Evolutionary conservation across 1,140 invertebrate species (phyloP).

Genomic region (Microplitis mediator): DNA sequence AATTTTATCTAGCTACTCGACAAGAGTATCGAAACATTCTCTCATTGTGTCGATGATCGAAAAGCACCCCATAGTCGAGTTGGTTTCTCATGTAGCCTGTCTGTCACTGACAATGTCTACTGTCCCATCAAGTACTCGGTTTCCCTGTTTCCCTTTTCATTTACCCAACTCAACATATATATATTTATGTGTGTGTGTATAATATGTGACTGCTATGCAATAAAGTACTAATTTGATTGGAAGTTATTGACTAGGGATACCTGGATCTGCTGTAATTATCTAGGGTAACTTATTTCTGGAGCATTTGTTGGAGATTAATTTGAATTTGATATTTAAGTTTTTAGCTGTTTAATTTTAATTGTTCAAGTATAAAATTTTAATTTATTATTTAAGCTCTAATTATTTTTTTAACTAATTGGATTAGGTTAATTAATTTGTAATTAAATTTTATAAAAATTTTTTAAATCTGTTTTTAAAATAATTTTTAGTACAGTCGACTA

Average conservation of each 20-base stretch:
- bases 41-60: conserved; percentile 14
- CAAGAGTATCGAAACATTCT: conserved; percentile 5
- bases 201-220: background rate
- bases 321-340: too few relatives aligned
- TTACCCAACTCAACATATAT: background rate
- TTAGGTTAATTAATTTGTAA: too few relatives aligned
- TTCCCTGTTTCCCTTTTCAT: conserved; percentile 6
- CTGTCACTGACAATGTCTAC: background rate
- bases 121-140: background rate
- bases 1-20: background rate
- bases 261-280: conserved; percentile 6
- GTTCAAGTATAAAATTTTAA: too few relatives aligned
- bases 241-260: conserved; percentile 20
- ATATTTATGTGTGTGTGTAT: too few relatives aligned
- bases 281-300: background rate
- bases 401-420: too few relatives aligned
- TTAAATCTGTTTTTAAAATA: too few relatives aligned
- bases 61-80: conserved; percentile 12
- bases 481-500: too few relatives aligned
- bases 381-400: too few relatives aligned
- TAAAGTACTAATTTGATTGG: conserved; percentile 31
- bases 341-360: too few relatives aligned
- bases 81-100: background rate
- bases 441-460: too few relatives aligned
- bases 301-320: background rate